Percentiles rank a stretch among this genome's conserved stretches.
phyloP scores from a whole-genome alignment of 2,113 vertebrate species.

The Solea solea region DNA sequence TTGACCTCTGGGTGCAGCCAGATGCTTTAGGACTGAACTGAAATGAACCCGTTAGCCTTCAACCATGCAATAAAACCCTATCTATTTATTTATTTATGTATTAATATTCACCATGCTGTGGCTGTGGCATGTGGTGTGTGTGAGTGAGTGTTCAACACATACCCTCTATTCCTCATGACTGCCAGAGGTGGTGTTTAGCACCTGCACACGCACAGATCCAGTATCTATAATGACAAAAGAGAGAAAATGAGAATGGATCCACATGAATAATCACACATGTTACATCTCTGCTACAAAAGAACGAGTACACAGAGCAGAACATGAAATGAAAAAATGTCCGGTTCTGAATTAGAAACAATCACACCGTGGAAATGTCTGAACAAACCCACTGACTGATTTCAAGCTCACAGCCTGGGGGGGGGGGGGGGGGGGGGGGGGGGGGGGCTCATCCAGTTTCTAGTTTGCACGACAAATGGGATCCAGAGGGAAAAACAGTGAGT shows the following conservation, averaged over 20 bases:
- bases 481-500: not conserved
- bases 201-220: constrained; percentile 30
- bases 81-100: too few relatives aligned
- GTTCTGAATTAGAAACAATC: constrained; percentile 23
- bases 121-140: not conserved
- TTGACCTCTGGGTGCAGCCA: too few relatives aligned
- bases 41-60: too few relatives aligned
- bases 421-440: too few relatives aligned
- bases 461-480: constrained; percentile 37
- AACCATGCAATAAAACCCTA: too few relatives aligned
- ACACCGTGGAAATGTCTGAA: constrained; percentile 21
- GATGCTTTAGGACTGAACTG: too few relatives aligned
- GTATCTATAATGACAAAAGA: constrained; percentile 30
- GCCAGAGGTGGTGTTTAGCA: constrained; percentile 43
- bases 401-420: not conserved
- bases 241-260: constrained; percentile 15
- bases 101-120: too few relatives aligned
- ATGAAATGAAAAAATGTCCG: constrained; percentile 5
- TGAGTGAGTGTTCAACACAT: constrained; percentile 21
- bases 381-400: constrained; percentile 16
- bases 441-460: constrained; percentile 30
- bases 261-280: too few relatives aligned
- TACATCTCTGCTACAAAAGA: not conserved
- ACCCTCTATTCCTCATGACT: constrained; percentile 71
- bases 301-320: not conserved